phyloP scores from a whole-genome alignment of 2,888 invertebrate genomes.

The Lithosia quadra region DNA sequence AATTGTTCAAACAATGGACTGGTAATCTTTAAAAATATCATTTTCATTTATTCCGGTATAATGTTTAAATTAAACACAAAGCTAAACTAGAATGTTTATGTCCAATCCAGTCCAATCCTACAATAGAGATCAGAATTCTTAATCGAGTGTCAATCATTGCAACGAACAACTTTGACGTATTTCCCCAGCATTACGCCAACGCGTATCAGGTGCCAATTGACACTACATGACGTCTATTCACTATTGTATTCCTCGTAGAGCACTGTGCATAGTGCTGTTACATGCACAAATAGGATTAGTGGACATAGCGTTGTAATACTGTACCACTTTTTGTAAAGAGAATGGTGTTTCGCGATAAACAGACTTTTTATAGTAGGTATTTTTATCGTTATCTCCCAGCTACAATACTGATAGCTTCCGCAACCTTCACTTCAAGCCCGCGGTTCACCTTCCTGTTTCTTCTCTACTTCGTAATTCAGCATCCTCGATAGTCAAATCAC shows the following conservation, averaged over 20 bases:
- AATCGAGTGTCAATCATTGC: constrained; percentile 51
- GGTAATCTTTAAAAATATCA: too few relatives aligned
- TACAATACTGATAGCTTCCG: too few relatives aligned
- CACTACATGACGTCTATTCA: constrained; percentile 1
- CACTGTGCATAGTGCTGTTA: neutral
- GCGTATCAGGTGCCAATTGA: constrained; percentile 3
- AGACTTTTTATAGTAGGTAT: too few relatives aligned
- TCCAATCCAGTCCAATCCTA: too few relatives aligned
- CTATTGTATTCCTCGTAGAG: neutral
- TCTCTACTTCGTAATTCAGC: neutral
- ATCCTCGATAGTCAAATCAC: neutral
- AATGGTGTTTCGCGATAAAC: too few relatives aligned
- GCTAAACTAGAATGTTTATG: neutral
- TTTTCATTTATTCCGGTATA: too few relatives aligned
- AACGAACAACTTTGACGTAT: constrained; percentile 24
- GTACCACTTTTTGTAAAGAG: too few relatives aligned
- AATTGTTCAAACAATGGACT: too few relatives aligned
- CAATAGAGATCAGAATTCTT: constrained; percentile 27
- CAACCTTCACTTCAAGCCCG: too few relatives aligned
- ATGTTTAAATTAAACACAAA: too few relatives aligned
- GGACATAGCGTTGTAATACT: neutral
- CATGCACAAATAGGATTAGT: neutral
- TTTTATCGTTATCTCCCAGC: neutral
- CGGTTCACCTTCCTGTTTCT: neutral
- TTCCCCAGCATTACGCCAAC: constrained; percentile 8